Conservation (phyloP, 2,888 invertebrate genomes). For the Drosophila infuscata region DNA sequence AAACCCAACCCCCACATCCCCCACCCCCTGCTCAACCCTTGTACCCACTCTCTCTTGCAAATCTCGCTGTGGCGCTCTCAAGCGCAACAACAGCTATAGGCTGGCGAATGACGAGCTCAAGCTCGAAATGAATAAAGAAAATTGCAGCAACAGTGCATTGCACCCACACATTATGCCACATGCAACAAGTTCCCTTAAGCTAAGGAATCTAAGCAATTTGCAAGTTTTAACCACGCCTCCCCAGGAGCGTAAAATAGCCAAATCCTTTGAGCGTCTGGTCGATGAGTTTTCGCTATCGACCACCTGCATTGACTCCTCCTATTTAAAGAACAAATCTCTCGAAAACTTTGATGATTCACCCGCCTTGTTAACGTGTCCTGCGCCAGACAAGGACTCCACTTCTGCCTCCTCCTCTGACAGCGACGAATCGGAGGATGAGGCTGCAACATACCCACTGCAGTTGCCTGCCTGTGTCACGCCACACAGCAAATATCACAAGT, state of each 20-base stretch:
- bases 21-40: background rate
- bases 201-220: constrained; percentile 56
- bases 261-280: constrained; percentile 85
- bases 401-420: constrained; percentile 3
- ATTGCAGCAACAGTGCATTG: constrained; percentile 61
- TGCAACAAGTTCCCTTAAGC: constrained; percentile 71
- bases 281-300: constrained; percentile 84
- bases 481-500: constrained; percentile 79
- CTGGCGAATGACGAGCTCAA: constrained; percentile 88
- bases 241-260: constrained; percentile 88
- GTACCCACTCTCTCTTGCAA: constrained; percentile 12
- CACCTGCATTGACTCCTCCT: constrained; percentile 83
- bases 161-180: constrained; percentile 65
- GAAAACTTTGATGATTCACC: constrained; percentile 85
- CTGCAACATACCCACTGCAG: constrained; percentile 86
- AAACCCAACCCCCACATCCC: background rate
- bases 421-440: constrained; percentile 38
- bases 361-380: constrained; percentile 34
- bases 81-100: constrained; percentile 94
- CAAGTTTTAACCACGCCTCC: constrained; percentile 8
- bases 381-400: constrained; percentile 44
- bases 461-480: constrained; percentile 81
- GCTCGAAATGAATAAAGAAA: constrained; percentile 86
- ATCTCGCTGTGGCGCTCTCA: constrained; percentile 85
- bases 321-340: constrained; percentile 84